Evolutionary conservation across 2,797 vertebrate genomes (phyloP).

Genomic region (Cygnus olor): DNA sequence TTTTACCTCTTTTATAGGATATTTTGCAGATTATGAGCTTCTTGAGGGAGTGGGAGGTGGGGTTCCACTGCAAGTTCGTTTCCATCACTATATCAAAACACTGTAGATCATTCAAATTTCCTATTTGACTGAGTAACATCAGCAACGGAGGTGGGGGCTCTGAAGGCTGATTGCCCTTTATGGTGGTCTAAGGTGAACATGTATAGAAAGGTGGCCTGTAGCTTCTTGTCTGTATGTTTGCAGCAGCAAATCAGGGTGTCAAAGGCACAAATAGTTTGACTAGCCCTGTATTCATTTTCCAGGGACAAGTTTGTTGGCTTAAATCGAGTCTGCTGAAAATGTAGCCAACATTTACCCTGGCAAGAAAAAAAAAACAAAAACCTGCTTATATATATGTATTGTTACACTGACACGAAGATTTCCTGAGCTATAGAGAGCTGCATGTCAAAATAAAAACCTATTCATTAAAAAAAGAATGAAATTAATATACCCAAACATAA

Average conservation of each 20-base stretch:
- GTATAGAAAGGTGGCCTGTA: background rate
- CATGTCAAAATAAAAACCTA: conserved; percentile 30
- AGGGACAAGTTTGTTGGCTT: background rate
- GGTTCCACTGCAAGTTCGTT: background rate
- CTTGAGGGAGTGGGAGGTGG: background rate
- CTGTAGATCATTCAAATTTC: background rate
- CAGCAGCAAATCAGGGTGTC: background rate
- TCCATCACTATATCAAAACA: background rate
- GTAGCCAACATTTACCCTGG: background rate
- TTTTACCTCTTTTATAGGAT: background rate
- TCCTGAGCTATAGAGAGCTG: background rate
- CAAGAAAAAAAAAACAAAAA: background rate
- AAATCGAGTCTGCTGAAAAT: background rate
- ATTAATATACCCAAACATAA: conserved; percentile 54
- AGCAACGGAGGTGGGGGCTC: background rate
- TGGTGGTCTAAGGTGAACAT: background rate
- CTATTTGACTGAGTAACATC: background rate
- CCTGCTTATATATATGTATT: background rate
- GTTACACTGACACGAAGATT: background rate
- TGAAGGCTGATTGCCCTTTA: background rate
- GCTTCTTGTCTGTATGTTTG: background rate
- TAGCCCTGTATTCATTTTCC: background rate
- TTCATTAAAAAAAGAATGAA: conserved; percentile 15
- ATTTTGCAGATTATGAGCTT: background rate
- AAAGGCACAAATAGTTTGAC: background rate